A percentile compares a stretch with the other conserved stretches of the same genome.
These are phyloP conservation scores for Aptenodytes forsteri DNA, from an alignment of 2,113 vertebrate genomes.

Conservation along the genomic window DNA sequence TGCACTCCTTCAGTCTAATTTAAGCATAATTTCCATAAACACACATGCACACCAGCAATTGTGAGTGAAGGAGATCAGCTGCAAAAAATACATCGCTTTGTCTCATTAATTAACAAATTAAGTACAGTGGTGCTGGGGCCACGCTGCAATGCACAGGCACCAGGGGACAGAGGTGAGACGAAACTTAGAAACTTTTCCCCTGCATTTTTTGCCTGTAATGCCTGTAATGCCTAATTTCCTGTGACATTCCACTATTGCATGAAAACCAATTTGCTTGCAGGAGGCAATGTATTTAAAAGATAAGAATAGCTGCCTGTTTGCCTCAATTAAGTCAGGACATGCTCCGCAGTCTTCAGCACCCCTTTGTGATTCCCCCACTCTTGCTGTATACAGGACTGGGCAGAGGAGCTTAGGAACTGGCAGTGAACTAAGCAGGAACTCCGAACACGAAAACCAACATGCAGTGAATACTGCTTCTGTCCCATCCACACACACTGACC, in stretches of 20 bases:
- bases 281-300: neutral
- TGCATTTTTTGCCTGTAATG: neutral
- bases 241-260: neutral
- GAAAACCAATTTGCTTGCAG: neutral
- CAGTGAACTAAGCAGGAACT: neutral
- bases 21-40: neutral
- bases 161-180: neutral
- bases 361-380: neutral
- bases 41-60: neutral
- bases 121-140: no score
- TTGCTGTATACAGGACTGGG: neutral
- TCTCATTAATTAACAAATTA: neutral
- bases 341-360: neutral
- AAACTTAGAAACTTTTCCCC: neutral
- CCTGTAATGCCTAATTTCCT: neutral
- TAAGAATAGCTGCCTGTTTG: neutral
- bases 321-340: neutral
- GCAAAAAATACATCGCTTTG: neutral
- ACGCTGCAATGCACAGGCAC: neutral
- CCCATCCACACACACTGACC: neutral
- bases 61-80: neutral
- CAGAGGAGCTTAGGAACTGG: neutral
- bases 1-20: neutral
- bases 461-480: neutral
- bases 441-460: rapidly evolving